These are phyloP conservation scores for Kryptolebias ocellatus DNA, from an alignment of 2,797 vertebrate species.

Conservation along the genomic window DNA sequence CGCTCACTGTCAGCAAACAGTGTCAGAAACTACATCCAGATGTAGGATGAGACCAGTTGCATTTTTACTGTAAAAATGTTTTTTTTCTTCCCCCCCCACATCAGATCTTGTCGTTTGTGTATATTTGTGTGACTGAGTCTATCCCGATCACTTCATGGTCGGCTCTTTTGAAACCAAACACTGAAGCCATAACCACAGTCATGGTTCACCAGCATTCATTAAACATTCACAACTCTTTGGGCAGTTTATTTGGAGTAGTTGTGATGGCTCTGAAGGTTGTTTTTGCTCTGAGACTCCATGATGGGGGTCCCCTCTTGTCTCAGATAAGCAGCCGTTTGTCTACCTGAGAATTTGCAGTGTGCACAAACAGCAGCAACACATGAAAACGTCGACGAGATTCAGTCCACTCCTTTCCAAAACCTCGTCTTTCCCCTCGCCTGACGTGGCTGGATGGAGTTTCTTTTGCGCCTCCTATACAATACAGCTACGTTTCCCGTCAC, in stretches of 20 bases:
- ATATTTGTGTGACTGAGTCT: neutral
- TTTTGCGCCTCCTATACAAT: neutral
- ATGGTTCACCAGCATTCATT: constrained; percentile 26
- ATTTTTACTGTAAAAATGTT: constrained; percentile 36
- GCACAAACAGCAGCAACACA: constrained; percentile 5
- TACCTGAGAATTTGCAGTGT: constrained; percentile 4
- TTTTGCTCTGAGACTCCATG: neutral
- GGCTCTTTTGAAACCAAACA: constrained; percentile 47
- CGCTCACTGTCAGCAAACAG: constrained; percentile 9
- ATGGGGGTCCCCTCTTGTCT: neutral
- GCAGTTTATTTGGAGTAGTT: constrained; percentile 15
- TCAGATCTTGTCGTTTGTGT: neutral
- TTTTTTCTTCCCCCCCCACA: constrained; percentile 19
- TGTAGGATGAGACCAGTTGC: constrained; percentile 36
- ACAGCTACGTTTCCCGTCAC: neutral
- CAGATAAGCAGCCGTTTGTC: neutral
- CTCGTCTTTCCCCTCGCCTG: neutral
- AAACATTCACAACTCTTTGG: constrained; percentile 50
- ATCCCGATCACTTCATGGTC: constrained; percentile 20
- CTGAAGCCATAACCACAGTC: constrained; percentile 37
- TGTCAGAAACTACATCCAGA: constrained; percentile 11
- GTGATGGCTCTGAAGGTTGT: neutral
- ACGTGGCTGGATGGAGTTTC: neutral
- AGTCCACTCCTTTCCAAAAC: neutral
- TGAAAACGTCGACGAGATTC: neutral